phyloP scores from a whole-genome alignment of 2,797 vertebrate species.

The Euthynnus affinis region DNA sequence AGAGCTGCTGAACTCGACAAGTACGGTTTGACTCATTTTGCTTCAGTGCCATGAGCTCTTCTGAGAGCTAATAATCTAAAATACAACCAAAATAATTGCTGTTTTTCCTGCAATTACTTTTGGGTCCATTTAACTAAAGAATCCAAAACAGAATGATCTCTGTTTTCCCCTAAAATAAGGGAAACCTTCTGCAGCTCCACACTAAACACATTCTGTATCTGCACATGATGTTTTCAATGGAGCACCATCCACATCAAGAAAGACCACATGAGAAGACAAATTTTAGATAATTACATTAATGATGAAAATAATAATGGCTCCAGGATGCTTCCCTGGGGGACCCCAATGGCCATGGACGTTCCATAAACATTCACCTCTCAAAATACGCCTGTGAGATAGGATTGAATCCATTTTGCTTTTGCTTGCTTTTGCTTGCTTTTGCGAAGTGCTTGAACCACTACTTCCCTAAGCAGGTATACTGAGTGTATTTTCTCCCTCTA shows the following conservation, averaged over 20 bases:
- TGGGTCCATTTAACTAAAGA: not conserved
- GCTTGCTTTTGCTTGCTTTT: no score
- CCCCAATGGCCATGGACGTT: not conserved
- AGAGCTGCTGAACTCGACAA: not conserved
- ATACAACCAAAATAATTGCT: no score
- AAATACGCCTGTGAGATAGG: not conserved
- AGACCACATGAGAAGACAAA: not conserved
- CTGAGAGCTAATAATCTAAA: no score
- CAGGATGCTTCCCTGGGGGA: not conserved
- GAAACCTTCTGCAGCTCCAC: no score
- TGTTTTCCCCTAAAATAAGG: no score
- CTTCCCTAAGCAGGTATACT: not conserved
- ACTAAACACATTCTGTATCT: no score
- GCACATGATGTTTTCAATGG: no score
- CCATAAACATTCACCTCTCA: not conserved
- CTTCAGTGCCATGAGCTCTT: no score
- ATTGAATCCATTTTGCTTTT: not conserved
- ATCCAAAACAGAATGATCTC: no score
- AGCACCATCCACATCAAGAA: no score
- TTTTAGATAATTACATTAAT: not conserved
- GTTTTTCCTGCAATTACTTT: no score
- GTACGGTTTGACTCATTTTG: no score
- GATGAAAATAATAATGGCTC: not conserved
- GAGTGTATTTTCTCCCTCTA: constrained; percentile 1
- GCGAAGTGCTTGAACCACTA: not conserved